Base-by-base conservation (phyloP, 2,797 vertebrate genomes). In the Danio albolineatus region DNA sequence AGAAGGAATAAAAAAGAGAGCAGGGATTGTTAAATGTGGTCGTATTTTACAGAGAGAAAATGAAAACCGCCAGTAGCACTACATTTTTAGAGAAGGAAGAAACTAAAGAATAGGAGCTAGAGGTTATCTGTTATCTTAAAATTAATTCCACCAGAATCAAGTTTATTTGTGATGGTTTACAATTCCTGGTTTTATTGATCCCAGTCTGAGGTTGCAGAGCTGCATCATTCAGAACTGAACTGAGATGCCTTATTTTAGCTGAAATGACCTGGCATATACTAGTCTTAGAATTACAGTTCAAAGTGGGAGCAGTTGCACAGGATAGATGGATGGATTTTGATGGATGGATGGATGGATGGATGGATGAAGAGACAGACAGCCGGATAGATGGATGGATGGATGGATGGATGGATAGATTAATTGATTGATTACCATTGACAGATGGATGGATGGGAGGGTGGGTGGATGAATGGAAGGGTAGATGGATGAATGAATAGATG, bases 91-190 rank as follows among this genome's bases (percentile, higher is more conserved):
- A 17, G 66, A 53, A 16, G 65, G 14, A n/a, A 17, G 28, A 65
- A 39, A 36, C 0, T 2, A 53, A 38, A 53, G 66, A 69, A 14
- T 21, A 38, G 69, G 46, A 69, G 28, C 36, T 39, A 21, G 2
- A 67, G 44, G 44, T 10, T 67, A 67, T 67, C 67, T 67, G 44
- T 67, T 67, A 6, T 67, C 49, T 67, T 48, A 49, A 49, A 67
- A 49, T 67, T 10, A 49, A 67, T 67, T 67, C 21, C 8, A 49
- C 21, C 8, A 2, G 21, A 49, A 67, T 49, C 19, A 36, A 48
- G 21, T n/a, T 46, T 10, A 41, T 66, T 46, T 46, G 43, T 8
- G 19, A 46, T 13, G 4, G 10, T 65, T 65, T 44, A 44, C 10
- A 44, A 65, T 64, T 64, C n/a, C 6, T 44, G 7, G 10, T 21